Evolutionary conservation across 2,888 invertebrate genomes (phyloP), one percentile per base, ranked within the genome.

Genomic region (Oligia strigilis): DNA sequence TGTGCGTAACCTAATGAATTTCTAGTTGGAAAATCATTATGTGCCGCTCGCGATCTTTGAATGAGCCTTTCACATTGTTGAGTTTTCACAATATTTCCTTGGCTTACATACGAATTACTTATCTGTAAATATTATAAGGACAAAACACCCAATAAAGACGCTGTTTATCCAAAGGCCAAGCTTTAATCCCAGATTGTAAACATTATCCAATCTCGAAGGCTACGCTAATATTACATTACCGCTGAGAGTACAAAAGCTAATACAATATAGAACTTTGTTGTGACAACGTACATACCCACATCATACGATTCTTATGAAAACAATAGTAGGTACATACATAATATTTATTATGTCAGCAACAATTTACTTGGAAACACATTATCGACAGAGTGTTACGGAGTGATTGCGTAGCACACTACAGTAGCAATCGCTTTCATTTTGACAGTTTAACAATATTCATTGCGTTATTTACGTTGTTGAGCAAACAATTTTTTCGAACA

Each of bases 191-290:
- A 64, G 69, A 66, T 72, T 75, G 87, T 77, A 87, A 85, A 83
- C 84, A 83, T 55, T 73, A 86, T 87, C 83, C 72, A 72, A 87
- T 83, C 72, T 75, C 75, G 77, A 80, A 83, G 84, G 87, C 69
- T 72, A 65, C 52, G 40, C 60, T 60, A 71, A 78, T 1, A 29
- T 29, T 29, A 36, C 46, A 75, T 83, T 69, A 85, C 17, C 6
- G 52, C 66, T 74, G 13, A 80, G 75, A 80, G n/a, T 49, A 78
- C 71, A 72, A 78, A 85, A 72, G 66, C 75, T 73, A 69, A 74
- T 58, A 75, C 65, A 52, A 52, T 75, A 52, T 75, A 65, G 77
- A 84, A 80, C 75, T 77, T 77, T 77, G 72, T 80, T 87, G 29
- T 83, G 52, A 77, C 75, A 77, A 58, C 55, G 55, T 65, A 67